Conservation (phyloP, 2,113 vertebrate genomes). For the Daubentonia madagascariensis region DNA sequence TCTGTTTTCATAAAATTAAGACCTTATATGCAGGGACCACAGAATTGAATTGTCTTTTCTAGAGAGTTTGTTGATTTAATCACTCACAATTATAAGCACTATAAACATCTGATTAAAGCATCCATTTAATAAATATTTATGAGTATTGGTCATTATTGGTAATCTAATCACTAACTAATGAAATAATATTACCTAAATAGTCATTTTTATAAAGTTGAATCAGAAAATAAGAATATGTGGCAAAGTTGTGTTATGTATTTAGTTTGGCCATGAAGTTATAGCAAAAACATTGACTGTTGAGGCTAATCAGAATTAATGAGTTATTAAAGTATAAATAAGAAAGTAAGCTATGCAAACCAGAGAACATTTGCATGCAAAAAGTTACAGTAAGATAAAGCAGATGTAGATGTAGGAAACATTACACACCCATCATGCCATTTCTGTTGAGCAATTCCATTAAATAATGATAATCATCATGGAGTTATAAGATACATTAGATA, state of each 20-base stretch:
- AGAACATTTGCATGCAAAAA: neutral
- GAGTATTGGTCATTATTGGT: constrained; percentile 46
- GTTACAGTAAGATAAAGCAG: neutral
- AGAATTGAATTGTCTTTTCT: constrained; percentile 49
- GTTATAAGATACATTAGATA: neutral
- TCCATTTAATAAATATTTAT: constrained; percentile 55
- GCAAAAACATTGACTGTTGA: constrained; percentile 17
- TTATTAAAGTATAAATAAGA: constrained; percentile 43
- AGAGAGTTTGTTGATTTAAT: constrained; percentile 52
- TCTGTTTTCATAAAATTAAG: constrained; percentile 71
- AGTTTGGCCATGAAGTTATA: neutral
- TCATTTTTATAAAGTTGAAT: constrained; percentile 1
- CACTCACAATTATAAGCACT: constrained; percentile 50
- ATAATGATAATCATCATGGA: neutral
- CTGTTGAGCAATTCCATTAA: constrained; percentile 2
- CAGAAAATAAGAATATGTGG: neutral
- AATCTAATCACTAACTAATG: constrained; percentile 58
- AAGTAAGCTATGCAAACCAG: constrained; percentile 22
- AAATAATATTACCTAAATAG: constrained; percentile 55
- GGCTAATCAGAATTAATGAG: neutral
- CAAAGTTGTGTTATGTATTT: constrained; percentile 19
- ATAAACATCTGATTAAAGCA: constrained; percentile 29
- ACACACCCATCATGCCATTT: neutral
- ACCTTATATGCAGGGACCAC: constrained; percentile 1
- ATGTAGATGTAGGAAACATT: neutral